Percentiles rank a stretch among this genome's conserved stretches.
phyloP scores from a whole-genome alignment of 2,113 vertebrate species.

The Gulo gulo region DNA sequence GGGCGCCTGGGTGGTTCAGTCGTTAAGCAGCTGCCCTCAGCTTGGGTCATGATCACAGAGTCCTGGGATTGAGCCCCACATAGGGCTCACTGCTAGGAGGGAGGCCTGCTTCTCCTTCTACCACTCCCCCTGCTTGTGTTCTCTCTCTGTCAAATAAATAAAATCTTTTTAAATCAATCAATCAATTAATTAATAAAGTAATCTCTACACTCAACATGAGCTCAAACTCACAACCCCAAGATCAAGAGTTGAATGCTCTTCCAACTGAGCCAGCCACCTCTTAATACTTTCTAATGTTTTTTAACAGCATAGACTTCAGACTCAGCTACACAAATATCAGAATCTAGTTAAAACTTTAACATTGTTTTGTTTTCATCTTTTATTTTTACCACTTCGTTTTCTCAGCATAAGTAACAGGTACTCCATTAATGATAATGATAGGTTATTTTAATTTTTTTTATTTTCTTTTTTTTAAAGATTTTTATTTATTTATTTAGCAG shows the following conservation, averaged over 20 bases:
- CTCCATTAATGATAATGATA: neutral
- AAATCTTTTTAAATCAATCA: no score
- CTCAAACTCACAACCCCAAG: neutral
- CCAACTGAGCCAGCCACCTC: neutral
- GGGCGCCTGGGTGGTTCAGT: neutral
- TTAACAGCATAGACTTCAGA: neutral
- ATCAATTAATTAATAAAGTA: no score
- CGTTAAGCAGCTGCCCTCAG: neutral
- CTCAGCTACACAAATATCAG: neutral
- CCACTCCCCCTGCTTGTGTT: neutral
- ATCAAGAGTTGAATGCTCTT: neutral
- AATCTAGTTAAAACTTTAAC: neutral
- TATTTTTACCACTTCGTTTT: neutral
- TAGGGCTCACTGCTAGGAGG: neutral
- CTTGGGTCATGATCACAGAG: neutral
- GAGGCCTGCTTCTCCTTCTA: neutral
- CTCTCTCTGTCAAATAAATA: no score
- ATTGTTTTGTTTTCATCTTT: neutral
- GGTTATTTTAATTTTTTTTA: neutral
- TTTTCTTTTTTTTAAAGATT: no score
- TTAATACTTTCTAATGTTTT: neutral
- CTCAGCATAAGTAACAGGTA: neutral
- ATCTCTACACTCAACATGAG: no score
- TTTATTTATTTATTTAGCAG: no score
- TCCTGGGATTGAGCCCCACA: neutral